Percentiles rank a stretch among this genome's conserved stretches.
Evolutionary conservation across 2,888 invertebrate genomes (phyloP).

Genomic region (Cosmorhoe ocellata): DNA sequence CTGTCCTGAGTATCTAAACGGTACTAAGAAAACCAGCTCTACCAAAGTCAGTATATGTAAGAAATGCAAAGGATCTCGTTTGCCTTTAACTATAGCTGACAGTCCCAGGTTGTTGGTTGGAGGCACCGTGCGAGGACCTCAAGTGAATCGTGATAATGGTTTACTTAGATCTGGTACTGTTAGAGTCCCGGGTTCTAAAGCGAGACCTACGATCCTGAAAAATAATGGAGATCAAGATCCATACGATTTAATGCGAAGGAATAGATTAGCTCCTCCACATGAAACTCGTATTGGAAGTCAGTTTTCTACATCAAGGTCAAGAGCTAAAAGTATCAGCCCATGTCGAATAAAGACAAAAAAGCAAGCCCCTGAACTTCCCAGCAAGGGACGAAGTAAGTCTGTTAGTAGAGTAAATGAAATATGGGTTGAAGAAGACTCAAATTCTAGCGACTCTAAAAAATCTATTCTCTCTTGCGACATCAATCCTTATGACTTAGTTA

Average conservation of each 20-base stretch:
- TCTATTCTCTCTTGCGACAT: slow-evolving; percentile 93
- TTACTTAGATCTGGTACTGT: slow-evolving; percentile 84
- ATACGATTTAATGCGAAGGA: slow-evolving; percentile 91
- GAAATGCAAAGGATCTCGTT: slow-evolving; percentile 91
- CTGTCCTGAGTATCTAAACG: slow-evolving; percentile 90
- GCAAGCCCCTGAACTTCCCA: slow-evolving; percentile 67
- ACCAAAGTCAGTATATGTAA: slow-evolving; percentile 90
- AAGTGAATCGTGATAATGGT: slow-evolving; percentile 69
- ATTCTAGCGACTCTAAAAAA: slow-evolving; percentile 71
- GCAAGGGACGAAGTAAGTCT: slow-evolving; percentile 73
- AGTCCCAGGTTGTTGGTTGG: slow-evolving; percentile 73
- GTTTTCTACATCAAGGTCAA: slow-evolving; percentile 72
- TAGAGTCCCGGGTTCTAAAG: slow-evolving; percentile 81
- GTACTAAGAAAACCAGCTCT: slow-evolving; percentile 87
- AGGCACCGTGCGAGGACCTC: slow-evolving; percentile 85
- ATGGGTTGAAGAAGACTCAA: slow-evolving; percentile 69
- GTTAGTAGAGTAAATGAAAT: slow-evolving; percentile 75
- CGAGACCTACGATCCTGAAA: slow-evolving; percentile 86
- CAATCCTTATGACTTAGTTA: slow-evolving; percentile 91
- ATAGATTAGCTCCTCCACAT: slow-evolving; percentile 86
- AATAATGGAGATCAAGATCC: slow-evolving; percentile 85
- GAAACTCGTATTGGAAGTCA: slow-evolving; percentile 80
- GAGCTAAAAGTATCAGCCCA: slow-evolving; percentile 83
- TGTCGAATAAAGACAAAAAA: slow-evolving; percentile 80
- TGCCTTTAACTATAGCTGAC: slow-evolving; percentile 86